Base-by-base conservation (phyloP, 2,888 invertebrate genomes). In the Euzophera pinguis region DNA sequence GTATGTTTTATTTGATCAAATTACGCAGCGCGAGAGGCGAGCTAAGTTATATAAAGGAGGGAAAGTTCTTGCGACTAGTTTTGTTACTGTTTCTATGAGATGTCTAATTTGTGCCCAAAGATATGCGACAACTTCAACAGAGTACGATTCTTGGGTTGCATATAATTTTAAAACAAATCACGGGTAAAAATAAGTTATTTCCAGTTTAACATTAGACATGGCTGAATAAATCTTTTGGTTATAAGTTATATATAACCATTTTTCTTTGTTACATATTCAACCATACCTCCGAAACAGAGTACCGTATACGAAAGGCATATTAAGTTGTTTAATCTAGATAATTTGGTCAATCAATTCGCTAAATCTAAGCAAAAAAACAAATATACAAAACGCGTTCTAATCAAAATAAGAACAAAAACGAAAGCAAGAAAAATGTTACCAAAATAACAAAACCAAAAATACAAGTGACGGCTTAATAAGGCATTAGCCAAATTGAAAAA, bases 381-480 rank as follows among this genome's bases (percentile, higher is more conserved):
- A n/a, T n/a, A 37, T 13, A 27, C 27, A 37, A 37, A 22, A n/a
- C 38, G 32, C 14, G 45, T 13, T 14, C 45, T 12, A 45, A 29
- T 32, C 45, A 32, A 43, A 29, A n/a, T 13, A 29, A 14, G 45
- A 45, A 45, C 32, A 12, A 49, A 41, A 39, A 41, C 39, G 41
- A 50, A 10, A 22, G 22, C 29, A 50, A 50, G 14, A 41, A 41
- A 32, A 41, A 32, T 14, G 10, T 32, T 34, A 22, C 3, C 55
- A 59, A 47, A 56, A 17, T 53, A 54, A 59, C 57, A 58, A 57
- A 58, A 55, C 54, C 58, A 47, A 57, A 63, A 67, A 65, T 55
- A 64, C 58, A 57, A 59, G 62, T 65, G 69, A 70, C 60, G 64
- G 63, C 62, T 56, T 71, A 62, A 65, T 64, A 63, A 69, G 67